Evolutionary conservation across 2,797 vertebrate species (phyloP).

Genomic region (Peromyscus melanophrys): DNA sequence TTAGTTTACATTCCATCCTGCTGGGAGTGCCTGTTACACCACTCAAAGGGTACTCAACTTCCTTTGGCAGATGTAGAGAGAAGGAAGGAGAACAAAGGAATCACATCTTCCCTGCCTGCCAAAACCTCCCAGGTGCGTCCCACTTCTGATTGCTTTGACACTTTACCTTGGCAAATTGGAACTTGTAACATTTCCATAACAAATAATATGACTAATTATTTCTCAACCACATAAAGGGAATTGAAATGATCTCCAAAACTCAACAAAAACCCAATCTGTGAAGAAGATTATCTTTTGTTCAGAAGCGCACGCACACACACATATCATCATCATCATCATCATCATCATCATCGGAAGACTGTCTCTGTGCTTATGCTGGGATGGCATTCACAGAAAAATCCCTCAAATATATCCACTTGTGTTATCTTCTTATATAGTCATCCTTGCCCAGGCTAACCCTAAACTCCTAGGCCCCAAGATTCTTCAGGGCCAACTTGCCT

Average conservation of each 20-base stretch:
- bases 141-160: neutral
- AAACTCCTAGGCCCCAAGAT: neutral
- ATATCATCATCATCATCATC: neutral
- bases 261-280: slow-evolving; percentile 31
- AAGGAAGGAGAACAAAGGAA: neutral
- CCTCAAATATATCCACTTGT: neutral
- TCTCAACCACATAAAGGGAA: slow-evolving; percentile 44
- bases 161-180: slow-evolving; percentile 56
- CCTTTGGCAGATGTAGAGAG: neutral
- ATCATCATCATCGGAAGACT: neutral
- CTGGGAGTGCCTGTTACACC: slow-evolving; percentile 34
- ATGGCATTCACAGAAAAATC: slow-evolving; percentile 44
- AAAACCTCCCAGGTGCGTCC: neutral
- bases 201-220: slow-evolving; percentile 41
- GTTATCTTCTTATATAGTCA: neutral
- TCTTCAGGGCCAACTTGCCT: neutral
- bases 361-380: neutral
- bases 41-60: neutral
- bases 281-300: slow-evolving; percentile 37
- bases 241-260: slow-evolving; percentile 33
- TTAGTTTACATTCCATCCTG: slow-evolving; percentile 6
- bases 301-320: neutral
- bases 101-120: neutral
- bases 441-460: neutral
- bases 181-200: slow-evolving; percentile 62